phyloP scores from a whole-genome alignment of 2,797 vertebrate genomes.

The Sciaenops ocellatus region DNA sequence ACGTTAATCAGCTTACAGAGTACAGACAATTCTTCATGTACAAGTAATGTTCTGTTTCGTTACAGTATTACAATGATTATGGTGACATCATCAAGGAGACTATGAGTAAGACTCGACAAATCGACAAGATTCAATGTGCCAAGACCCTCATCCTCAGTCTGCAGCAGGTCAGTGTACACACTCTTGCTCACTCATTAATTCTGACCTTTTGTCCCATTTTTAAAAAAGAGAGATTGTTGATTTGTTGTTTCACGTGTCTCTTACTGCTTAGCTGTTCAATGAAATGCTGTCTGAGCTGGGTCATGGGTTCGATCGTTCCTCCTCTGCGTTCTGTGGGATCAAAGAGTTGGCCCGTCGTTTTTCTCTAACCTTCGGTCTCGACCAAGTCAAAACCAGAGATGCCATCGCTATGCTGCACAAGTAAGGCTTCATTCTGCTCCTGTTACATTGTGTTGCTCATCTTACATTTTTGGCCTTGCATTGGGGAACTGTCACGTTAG shows the following conservation, averaged over 20 bases:
- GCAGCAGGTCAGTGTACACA: slow-evolving; percentile 91
- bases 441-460: slow-evolving; percentile 1
- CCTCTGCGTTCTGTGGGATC: slow-evolving; percentile 97
- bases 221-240: neutral
- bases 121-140: slow-evolving; percentile 99
- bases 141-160: slow-evolving; percentile 99
- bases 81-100: slow-evolving; percentile 99
- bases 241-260: neutral
- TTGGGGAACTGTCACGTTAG: slow-evolving; percentile 47
- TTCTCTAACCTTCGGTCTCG: slow-evolving; percentile 97
- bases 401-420: slow-evolving; percentile 99
- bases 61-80: slow-evolving; percentile 99
- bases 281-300: slow-evolving; percentile 99
- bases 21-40: neutral
- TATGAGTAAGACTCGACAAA: slow-evolving; percentile 99
- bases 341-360: slow-evolving; percentile 99
- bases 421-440: slow-evolving; percentile 82
- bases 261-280: slow-evolving; percentile 91
- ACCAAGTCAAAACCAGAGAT: slow-evolving; percentile 99
- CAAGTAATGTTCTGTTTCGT: neutral
- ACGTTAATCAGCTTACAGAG: neutral
- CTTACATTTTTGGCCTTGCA: slow-evolving; percentile 28
- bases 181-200: neutral
- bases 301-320: slow-evolving; percentile 96
- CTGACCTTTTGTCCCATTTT: neutral